Percentiles rank a stretch among this genome's conserved stretches.
phyloP scores from a whole-genome alignment of 2,113 vertebrate genomes.

The Myodes glareolus region DNA sequence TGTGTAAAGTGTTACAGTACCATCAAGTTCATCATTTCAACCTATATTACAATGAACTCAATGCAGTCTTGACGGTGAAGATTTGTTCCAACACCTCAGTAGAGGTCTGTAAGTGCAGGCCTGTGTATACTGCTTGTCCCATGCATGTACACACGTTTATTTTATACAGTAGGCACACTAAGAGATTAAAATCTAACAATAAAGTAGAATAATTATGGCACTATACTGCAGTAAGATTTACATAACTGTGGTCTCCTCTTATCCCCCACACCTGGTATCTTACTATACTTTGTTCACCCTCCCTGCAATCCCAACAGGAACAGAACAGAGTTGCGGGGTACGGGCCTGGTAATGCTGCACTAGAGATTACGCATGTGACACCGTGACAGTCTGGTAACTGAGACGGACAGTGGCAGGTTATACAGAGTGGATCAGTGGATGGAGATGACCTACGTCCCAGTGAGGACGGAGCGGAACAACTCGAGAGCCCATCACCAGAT shows the following conservation, averaged over 20 bases:
- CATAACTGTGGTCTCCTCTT: no score
- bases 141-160: not conserved
- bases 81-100: not conserved
- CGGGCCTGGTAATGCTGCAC: not conserved
- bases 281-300: no score
- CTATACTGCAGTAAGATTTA: not conserved
- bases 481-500: not conserved
- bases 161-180: not conserved
- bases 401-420: not conserved
- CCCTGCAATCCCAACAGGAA: not conserved
- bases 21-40: slow-evolving; percentile 3
- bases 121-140: not conserved
- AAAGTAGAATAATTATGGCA: not conserved
- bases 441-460: not conserved
- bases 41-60: slow-evolving; percentile 27
- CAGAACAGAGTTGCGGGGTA: not conserved
- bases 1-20: not conserved
- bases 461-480: not conserved
- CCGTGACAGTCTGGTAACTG: not conserved
- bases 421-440: not conserved
- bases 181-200: not conserved
- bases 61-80: not conserved
- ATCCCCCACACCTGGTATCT: no score
- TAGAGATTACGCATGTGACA: accelerated
- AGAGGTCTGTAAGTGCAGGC: not conserved